These are phyloP conservation scores for Danionella cerebrum DNA, from an alignment of 2,113 vertebrate species.

Conservation along the genomic window DNA sequence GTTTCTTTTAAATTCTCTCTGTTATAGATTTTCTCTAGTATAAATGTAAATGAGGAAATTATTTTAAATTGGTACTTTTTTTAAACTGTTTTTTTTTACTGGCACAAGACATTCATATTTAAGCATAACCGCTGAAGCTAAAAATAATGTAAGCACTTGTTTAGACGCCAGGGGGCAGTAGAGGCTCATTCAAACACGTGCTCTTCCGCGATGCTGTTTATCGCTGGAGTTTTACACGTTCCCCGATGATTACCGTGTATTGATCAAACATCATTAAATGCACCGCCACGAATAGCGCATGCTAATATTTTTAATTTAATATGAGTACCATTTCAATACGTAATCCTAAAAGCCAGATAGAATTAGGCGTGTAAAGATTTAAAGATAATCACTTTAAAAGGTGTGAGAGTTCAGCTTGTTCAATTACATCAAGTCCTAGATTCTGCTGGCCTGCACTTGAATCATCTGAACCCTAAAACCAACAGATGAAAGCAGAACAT, in stretches of 20 bases:
- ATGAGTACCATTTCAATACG: not conserved
- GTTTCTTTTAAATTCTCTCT: too few species aligned
- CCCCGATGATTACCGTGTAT: not conserved
- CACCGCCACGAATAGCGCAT: not conserved
- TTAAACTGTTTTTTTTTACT: too few species aligned
- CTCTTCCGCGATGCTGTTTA: not conserved
- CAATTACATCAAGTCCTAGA: slow-evolving; percentile 55
- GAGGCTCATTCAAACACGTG: not conserved
- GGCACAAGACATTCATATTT: too few species aligned
- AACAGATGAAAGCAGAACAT: slow-evolving; percentile 85
- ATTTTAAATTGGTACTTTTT: too few species aligned
- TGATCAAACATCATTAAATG: not conserved
- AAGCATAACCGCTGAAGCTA: too few species aligned
- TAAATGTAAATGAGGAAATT: too few species aligned
- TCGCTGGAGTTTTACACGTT: not conserved
- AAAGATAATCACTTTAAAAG: slow-evolving; percentile 58
- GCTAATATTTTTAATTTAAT: not conserved
- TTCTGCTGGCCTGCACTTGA: slow-evolving; percentile 76
- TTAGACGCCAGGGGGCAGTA: not conserved
- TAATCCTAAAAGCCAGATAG: not conserved
- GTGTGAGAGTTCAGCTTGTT: slow-evolving; percentile 68
- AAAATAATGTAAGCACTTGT: not conserved
- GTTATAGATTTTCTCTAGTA: too few species aligned
- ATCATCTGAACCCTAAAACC: slow-evolving; percentile 85
- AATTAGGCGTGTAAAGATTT: not conserved